These are phyloP conservation scores for Tetramorium alpestre DNA, from an alignment of 1,140 invertebrate genomes.

Conservation along the genomic window DNA sequence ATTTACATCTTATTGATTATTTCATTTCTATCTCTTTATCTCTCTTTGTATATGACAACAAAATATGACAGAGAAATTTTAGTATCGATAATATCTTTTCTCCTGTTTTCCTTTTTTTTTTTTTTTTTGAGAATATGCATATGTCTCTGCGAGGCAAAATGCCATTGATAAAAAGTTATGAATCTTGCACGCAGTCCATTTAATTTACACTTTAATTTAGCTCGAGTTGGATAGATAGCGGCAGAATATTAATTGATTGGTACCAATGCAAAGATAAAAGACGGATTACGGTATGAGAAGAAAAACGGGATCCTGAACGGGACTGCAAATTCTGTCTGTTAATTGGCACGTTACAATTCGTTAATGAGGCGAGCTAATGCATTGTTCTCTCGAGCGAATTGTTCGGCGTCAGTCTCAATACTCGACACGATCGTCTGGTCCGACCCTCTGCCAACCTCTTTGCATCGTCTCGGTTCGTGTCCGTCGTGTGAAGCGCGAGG, in stretches of 20 bases:
- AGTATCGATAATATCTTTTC: background rate
- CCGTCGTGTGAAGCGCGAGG: constrained; percentile 12
- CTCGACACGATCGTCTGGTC: constrained; percentile 59
- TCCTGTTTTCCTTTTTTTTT: background rate
- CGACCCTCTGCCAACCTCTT: background rate
- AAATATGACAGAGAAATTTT: background rate
- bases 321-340: constrained; percentile 41
- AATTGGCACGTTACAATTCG: constrained; percentile 71
- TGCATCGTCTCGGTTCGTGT: background rate
- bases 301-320: constrained; percentile 11
- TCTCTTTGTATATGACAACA: background rate
- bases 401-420: constrained; percentile 33
- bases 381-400: constrained; percentile 64
- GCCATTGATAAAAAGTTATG: background rate
- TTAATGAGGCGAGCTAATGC: constrained; percentile 73
- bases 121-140: background rate
- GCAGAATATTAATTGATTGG: background rate
- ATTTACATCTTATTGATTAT: background rate
- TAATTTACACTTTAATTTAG: constrained; percentile 7
- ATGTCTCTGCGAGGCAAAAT: background rate
- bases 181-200: constrained; percentile 20
- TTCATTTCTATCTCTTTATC: background rate
- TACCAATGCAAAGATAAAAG: constrained; percentile 17
- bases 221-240: background rate
- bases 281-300: background rate